Percentiles rank a stretch among this genome's conserved stretches.
Conservation (phyloP, 2,113 vertebrate species). For the Neodon shergylaensis region DNA sequence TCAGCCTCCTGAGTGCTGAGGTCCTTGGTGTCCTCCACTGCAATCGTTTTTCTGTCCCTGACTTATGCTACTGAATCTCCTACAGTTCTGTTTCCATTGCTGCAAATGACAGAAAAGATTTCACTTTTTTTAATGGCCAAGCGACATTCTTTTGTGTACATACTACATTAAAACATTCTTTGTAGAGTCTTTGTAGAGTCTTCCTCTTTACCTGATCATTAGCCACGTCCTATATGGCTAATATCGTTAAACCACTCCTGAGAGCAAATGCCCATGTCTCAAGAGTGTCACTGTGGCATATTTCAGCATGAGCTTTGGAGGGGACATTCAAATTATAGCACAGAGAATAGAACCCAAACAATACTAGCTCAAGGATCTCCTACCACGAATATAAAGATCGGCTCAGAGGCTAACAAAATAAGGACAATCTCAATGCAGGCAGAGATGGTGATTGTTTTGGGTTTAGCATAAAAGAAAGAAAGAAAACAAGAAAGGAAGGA, state of each 20-base stretch:
- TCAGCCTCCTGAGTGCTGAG: background rate
- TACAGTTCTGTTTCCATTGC: background rate
- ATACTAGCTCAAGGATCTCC: background rate
- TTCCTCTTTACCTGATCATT: background rate
- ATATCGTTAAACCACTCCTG: background rate
- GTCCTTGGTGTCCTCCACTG: no score
- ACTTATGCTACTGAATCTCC: no score
- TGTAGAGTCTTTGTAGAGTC: background rate
- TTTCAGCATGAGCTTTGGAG: background rate
- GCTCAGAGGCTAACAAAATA: background rate
- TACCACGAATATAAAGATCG: background rate
- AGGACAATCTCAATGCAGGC: background rate
- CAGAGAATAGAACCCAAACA: background rate
- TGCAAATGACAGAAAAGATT: background rate
- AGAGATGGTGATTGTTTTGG: background rate
- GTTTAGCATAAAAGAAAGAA: background rate
- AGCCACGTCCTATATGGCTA: background rate
- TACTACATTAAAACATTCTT: background rate
- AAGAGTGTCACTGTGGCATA: background rate
- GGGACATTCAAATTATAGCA: background rate
- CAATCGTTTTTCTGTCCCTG: background rate
- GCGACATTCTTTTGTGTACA: background rate
- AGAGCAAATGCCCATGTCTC: background rate
- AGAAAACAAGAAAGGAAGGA: background rate
- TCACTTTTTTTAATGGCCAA: background rate